A percentile compares a stretch with the other conserved stretches of the same genome.
phyloP scores from a whole-genome alignment of 2,888 invertebrate genomes.

The Oligia latruncula region DNA sequence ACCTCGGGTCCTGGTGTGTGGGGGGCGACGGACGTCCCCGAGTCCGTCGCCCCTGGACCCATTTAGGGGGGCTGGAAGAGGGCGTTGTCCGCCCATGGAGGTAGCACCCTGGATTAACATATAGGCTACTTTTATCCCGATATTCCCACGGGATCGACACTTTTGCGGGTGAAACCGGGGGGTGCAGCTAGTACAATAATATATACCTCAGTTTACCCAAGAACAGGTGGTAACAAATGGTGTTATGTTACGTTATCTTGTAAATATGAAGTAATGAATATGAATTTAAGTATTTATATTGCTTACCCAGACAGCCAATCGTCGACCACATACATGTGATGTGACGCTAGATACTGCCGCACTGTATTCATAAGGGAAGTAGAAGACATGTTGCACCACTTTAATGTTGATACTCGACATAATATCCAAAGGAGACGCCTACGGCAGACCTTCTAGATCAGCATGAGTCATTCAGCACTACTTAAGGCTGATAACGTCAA shows the following conservation, averaged over 20 bases:
- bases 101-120: too few relatives aligned
- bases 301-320: constrained; percentile 85
- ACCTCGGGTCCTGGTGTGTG: too few relatives aligned
- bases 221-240: background rate
- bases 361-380: constrained; percentile 70
- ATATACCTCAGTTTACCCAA: background rate
- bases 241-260: background rate
- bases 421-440: constrained; percentile 2
- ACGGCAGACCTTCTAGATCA: background rate
- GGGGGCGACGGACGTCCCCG: too few relatives aligned
- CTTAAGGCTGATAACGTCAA: background rate
- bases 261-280: background rate
- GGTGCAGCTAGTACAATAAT: background rate
- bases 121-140: too few relatives aligned
- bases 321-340: constrained; percentile 81
- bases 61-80: too few relatives aligned
- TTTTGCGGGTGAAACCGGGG: too few relatives aligned
- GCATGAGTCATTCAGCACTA: constrained; percentile 2
- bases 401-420: constrained; percentile 20
- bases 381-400: constrained; percentile 50
- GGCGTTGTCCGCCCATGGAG: too few relatives aligned
- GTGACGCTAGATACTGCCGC: constrained; percentile 76
- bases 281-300: background rate
- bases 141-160: too few relatives aligned
- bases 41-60: too few relatives aligned